Conservation (phyloP, 2,797 vertebrate species). For the Manis crassicaudata region DNA sequence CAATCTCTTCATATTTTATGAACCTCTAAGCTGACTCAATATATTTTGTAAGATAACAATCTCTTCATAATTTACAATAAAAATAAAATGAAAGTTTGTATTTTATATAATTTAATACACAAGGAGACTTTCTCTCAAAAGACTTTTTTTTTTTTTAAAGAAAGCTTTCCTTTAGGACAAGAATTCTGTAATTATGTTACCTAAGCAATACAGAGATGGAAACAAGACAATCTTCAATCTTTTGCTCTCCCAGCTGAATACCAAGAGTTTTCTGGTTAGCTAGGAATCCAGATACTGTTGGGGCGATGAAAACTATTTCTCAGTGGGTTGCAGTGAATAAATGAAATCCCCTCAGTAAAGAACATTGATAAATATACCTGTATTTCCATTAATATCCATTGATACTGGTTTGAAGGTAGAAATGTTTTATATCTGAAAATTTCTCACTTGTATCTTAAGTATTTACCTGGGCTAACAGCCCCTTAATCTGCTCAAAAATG, state of each 20-base stretch:
- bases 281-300: not conserved
- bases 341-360: not conserved
- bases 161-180: slow-evolving; percentile 36
- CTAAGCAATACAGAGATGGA: not conserved
- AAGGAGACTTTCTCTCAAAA: slow-evolving; percentile 58
- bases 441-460: not conserved
- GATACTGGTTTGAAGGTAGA: not conserved
- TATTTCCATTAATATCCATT: not conserved
- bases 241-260: not conserved
- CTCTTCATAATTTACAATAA: slow-evolving; percentile 73
- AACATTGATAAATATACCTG: not conserved
- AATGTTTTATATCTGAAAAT: slow-evolving; percentile 27
- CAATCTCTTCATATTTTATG: slow-evolving; percentile 43
- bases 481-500: slow-evolving; percentile 40
- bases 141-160: slow-evolving; percentile 40
- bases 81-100: slow-evolving; percentile 66
- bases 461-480: not conserved
- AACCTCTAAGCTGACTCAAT: not conserved
- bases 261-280: not conserved
- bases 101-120: slow-evolving; percentile 56
- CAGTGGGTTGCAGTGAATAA: not conserved
- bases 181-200: not conserved
- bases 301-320: not conserved
- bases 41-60: slow-evolving; percentile 74
- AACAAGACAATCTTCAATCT: not conserved